Base-by-base conservation (phyloP, 1,140 invertebrate species). In the Cylas formicarius region DNA sequence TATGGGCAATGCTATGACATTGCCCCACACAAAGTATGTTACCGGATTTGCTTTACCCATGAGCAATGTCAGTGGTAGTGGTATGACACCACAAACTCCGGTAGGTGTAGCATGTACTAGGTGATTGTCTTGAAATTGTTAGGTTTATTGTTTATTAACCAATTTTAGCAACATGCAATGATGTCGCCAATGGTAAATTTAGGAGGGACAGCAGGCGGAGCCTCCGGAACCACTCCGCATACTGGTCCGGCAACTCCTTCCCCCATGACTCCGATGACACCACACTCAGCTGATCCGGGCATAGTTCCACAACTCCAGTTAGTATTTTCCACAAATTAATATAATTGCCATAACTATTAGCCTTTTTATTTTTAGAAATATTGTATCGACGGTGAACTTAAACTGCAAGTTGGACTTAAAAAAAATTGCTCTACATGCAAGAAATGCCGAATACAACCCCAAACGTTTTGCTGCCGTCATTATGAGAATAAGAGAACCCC, bases 381-480 rank as follows among this genome's bases (percentile, higher is more conserved):
- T 99, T 61, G 95, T 99, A 1, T 97, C 94, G 24, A 99, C 95
- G 31, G 94, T 99, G 0, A 98, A 97, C 70, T 72, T 99, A 40
- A 92, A 85, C 58, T 97, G 94, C 63, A 94, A 92, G 71, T 70
- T 97, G 55, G 92, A 97, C 64, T 71, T 97, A 23, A 96, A 97
- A 62, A 96, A 93, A 70, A 99, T 99, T 58, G 97, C 97, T 1
- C 71, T 99, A 2, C 94, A 98, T 70, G 97, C 97, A 0, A 80
- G 97, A 68, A 99, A 99, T 76, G 97, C 97, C 9, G 97, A 99
- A 70, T 99, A 99, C 60, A 99, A 99, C 72, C 97, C 97, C 18
- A 99, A 99, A 72, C 84, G 97, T 67, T 99, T 99, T 78, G 96
- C 97, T 33, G 97, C 97, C 48, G 96, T 99, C 0, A 99, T 99